Base-by-base conservation (phyloP, 2,888 invertebrate species). In the Sialis fuliginosa region DNA sequence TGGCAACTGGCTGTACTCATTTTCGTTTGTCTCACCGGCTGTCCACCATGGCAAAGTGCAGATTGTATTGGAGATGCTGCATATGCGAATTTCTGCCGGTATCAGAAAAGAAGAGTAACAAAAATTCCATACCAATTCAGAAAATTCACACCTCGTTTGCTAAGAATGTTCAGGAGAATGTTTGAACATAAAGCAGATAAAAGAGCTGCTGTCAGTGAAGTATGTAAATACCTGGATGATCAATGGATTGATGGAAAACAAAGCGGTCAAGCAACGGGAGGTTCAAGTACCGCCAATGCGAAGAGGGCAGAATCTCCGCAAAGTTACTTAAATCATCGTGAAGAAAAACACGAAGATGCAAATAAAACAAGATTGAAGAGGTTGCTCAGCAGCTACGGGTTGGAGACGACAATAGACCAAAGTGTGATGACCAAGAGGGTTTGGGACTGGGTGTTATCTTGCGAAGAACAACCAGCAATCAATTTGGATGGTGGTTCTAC, bases 1-100 rank as follows among this genome's bases (percentile, higher is more conserved):
- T 87, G 85, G 85, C 82, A 84, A 53, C 73, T 84, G 52, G 85
- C 79, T 5, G 78, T 87, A 52, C 66, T 80, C n/a, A 60, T 79
- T 34, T 77, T 75, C 59, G 75, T 75, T 37, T 74, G 75, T 58
- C 63, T 86, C 44, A 79, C 81, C 1, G 82, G 83, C 1, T 77
- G 71, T 47, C 73, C 77, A 9, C 82, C 82, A 0, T 83, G 81
- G 81, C 71, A 74, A 53, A 70, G 72, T 39, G 80, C 82, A 1
- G 79, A 83, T 56, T 73, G 78, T 58, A 80, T 81, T 55, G 78
- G 80, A 59, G 84, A 86, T 60, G 68, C 73, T 2, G 75, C 75
- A 43, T 82, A 79, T 58, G 69, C 73, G 6, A 77, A 66, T 32
- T 75, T 75, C 61, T 73, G 77, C 56, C 72, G 79, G 50, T 85